Evolutionary conservation across 2,797 vertebrate species (phyloP).

Genomic region (Chaetodon trifasciatus): DNA sequence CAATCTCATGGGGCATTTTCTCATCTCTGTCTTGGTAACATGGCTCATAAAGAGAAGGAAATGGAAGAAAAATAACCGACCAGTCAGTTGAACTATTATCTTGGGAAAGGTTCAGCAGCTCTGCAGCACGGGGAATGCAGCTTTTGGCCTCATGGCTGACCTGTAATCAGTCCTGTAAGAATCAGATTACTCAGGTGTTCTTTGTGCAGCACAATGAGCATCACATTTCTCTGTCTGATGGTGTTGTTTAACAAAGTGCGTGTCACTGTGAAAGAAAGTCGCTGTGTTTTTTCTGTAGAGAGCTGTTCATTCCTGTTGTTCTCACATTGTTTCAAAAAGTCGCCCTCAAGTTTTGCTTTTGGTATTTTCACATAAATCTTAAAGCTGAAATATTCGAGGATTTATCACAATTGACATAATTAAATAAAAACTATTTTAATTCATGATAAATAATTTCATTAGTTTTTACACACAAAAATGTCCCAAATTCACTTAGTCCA

Average conservation of each 20-base stretch:
- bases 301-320: too few species aligned
- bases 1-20: neutral
- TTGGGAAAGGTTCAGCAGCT: neutral
- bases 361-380: too few species aligned
- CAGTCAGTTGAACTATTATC: neutral
- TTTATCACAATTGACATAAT: too few species aligned
- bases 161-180: conserved; percentile 7
- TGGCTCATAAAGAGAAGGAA: neutral
- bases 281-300: neutral
- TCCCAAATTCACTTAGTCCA: too few species aligned
- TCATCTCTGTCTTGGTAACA: neutral
- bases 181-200: conserved; percentile 20
- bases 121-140: conserved; percentile 11
- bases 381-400: too few species aligned
- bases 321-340: too few species aligned
- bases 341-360: too few species aligned
- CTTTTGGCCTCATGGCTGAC: conserved; percentile 17
- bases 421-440: too few species aligned
- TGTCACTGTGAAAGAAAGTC: neutral
- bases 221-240: conserved; percentile 11
- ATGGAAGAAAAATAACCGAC: neutral
- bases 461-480: too few species aligned
- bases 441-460: too few species aligned
- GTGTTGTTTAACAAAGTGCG: conserved; percentile 1
- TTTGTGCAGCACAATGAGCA: neutral